Percentiles rank a stretch among this genome's conserved stretches.
phyloP scores from a whole-genome alignment of 2,888 invertebrate genomes.

The Hyppa rectilinea region DNA sequence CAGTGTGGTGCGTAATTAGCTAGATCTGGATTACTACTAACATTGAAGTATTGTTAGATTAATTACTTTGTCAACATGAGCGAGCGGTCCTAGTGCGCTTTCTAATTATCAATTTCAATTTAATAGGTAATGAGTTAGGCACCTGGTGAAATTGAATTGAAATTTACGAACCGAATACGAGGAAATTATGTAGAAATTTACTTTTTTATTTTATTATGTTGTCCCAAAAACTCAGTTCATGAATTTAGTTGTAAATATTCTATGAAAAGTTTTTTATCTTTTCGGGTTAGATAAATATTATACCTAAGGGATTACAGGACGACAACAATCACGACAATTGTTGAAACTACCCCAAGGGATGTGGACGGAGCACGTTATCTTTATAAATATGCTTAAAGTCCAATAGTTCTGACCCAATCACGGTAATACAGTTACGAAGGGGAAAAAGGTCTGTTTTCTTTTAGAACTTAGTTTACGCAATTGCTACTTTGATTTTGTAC shows the following conservation, averaged over 20 bases:
- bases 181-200: background rate
- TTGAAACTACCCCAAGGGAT: background rate
- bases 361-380: background rate
- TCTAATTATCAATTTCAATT: background rate
- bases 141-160: background rate
- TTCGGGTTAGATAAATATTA: background rate
- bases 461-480: background rate
- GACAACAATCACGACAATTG: background rate
- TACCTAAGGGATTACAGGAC: background rate
- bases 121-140: too few species aligned
- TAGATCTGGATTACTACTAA: background rate
- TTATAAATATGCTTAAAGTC: conserved; percentile 13
- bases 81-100: background rate
- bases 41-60: background rate
- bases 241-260: background rate
- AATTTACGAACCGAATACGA: background rate
- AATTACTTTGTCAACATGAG: background rate
- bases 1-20: too few species aligned
- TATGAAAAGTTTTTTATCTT: background rate
- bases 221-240: background rate
- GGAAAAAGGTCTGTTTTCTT: conserved; percentile 10
- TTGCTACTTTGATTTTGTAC: background rate
- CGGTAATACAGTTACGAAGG: background rate
- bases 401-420: background rate
- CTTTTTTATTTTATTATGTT: background rate